These are phyloP conservation scores for Adelphocoris suturalis DNA, from an alignment of 2,888 invertebrate genomes.

Conservation along the genomic window DNA sequence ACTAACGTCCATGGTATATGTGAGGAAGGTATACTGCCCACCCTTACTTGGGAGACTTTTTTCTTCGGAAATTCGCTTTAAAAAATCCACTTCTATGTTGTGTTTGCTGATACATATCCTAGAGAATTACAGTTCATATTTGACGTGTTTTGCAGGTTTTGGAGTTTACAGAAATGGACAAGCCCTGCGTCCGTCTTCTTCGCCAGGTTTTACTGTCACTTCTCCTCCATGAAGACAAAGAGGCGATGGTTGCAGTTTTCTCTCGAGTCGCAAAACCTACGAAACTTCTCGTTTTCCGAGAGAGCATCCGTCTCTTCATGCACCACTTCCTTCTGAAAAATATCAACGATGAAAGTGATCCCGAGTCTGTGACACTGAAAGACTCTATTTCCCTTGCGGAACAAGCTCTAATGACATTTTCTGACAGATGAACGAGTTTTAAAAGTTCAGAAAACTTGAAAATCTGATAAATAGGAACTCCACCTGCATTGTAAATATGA, in stretches of 20 bases:
- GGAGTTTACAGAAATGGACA: conserved; percentile 91
- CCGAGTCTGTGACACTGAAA: conserved; percentile 39
- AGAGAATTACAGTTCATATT: too few species aligned
- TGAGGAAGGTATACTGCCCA: too few species aligned
- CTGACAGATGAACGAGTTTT: background rate
- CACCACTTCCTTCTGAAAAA: conserved; percentile 88
- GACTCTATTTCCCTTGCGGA: conserved; percentile 50
- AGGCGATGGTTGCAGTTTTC: conserved; percentile 84
- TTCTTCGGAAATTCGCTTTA: too few species aligned
- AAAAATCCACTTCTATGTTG: too few species aligned
- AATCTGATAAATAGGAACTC: too few species aligned
- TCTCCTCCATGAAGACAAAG: conserved; percentile 84
- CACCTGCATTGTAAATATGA: too few species aligned
- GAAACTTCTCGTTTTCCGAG: conserved; percentile 89
- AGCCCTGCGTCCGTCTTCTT: conserved; percentile 87
- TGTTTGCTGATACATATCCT: too few species aligned
- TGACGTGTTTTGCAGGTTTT: conserved; percentile 83
- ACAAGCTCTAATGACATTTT: conserved; percentile 31
- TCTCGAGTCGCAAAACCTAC: conserved; percentile 85
- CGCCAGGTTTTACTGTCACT: conserved; percentile 88
- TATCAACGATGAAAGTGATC: conserved; percentile 74
- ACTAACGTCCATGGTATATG: too few species aligned
- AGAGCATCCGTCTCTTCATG: conserved; percentile 91
- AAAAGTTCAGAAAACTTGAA: too few species aligned
- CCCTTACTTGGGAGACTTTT: too few species aligned